Percentiles rank a stretch among this genome's conserved stretches.
These are phyloP conservation scores for Linnaemya tessellans DNA, from an alignment of 2,888 invertebrate species.

Conservation along the genomic window DNA sequence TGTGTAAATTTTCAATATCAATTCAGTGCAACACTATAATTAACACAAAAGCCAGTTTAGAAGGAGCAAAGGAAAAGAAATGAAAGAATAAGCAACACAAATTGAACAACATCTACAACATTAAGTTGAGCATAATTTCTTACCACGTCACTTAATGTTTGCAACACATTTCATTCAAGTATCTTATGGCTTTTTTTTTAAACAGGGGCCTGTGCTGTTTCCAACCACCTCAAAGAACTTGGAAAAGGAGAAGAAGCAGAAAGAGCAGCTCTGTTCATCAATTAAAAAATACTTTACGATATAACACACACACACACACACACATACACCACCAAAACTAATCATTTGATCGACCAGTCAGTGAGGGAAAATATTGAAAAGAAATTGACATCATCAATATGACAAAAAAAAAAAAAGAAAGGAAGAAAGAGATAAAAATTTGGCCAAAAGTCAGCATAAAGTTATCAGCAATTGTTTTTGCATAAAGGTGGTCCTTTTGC, in stretches of 20 bases:
- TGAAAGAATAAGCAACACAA: slow-evolving; percentile 10
- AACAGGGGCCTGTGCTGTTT: neutral
- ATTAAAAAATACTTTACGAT: slow-evolving; percentile 73
- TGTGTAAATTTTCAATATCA: slow-evolving; percentile 69
- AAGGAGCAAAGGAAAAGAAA: neutral
- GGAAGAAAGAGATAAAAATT: neutral
- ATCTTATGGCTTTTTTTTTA: neutral
- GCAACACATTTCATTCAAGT: slow-evolving; percentile 45
- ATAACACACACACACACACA: slow-evolving; percentile 50
- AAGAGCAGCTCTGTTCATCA: slow-evolving; percentile 61
- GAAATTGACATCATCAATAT: slow-evolving; percentile 21
- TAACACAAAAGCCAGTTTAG: slow-evolving; percentile 67
- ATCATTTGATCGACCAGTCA: neutral
- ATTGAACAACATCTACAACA: slow-evolving; percentile 43
- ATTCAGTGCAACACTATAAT: slow-evolving; percentile 63
- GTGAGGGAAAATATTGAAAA: slow-evolving; percentile 11
- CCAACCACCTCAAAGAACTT: neutral
- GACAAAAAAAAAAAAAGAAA: neutral
- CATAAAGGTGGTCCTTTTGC: slow-evolving; percentile 29
- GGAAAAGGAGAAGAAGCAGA: slow-evolving; percentile 20
- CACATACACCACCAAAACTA: no score
- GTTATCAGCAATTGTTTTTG: neutral
- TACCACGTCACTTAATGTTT: slow-evolving; percentile 59
- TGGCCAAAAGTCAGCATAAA: slow-evolving; percentile 1
- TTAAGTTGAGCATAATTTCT: slow-evolving; percentile 61